Percentiles rank a stretch among this genome's conserved stretches.
These are phyloP conservation scores for Acrossocheilus wenchowensis DNA, from an alignment of 2,797 vertebrate genomes.

Conservation along the genomic window DNA sequence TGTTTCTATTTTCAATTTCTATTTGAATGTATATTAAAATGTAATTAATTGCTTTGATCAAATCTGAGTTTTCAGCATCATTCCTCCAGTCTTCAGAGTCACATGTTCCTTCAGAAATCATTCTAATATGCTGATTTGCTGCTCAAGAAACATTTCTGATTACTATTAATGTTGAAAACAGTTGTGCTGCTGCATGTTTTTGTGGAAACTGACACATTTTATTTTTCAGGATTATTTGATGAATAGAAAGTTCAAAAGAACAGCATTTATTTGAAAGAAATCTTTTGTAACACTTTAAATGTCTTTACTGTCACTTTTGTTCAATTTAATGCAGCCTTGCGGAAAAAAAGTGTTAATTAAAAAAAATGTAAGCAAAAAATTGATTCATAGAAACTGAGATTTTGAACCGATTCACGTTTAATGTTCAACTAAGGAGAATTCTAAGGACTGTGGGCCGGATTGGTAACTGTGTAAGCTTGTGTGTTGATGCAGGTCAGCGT, in stretches of 20 bases:
- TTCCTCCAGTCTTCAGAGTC: background rate
- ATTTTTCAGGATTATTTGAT: no score
- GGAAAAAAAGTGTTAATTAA: background rate
- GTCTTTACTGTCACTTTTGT: background rate
- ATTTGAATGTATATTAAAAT: no score
- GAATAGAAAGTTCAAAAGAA: no score
- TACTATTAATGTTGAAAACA: background rate
- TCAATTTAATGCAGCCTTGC: background rate
- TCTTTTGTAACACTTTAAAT: background rate
- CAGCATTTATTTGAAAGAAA: no score
- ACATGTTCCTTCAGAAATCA: background rate
- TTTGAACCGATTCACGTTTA: background rate
- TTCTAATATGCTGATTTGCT: background rate
- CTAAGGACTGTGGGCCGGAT: background rate
- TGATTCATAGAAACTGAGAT: background rate
- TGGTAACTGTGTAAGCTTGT: background rate
- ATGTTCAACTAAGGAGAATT: background rate
- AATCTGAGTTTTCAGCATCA: background rate
- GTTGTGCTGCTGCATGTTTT: no score
- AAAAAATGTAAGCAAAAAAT: no score
- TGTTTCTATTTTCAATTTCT: no score
- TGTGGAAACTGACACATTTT: no score
- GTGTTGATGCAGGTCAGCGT: slow-evolving; percentile 85
- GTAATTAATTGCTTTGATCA: background rate
- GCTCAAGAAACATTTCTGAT: background rate